These are phyloP conservation scores for Micrastur ruficollis DNA, from an alignment of 2,797 vertebrate genomes.

Conservation along the genomic window DNA sequence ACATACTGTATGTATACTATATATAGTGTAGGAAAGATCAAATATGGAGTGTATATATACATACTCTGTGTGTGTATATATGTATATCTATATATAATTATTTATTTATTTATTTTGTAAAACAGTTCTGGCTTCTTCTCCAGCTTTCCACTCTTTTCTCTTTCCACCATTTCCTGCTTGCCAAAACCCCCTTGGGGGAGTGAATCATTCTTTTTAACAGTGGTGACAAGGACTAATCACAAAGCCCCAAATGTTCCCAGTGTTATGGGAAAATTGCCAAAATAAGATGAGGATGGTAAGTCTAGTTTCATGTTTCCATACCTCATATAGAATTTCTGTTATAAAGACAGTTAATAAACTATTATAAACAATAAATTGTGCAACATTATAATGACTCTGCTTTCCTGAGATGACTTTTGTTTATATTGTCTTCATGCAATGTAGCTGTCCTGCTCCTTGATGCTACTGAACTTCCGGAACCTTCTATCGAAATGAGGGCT, in stretches of 20 bases:
- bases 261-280: conserved; percentile 17
- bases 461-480: conserved; percentile 48
- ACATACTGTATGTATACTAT: neutral
- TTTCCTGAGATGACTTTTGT: neutral
- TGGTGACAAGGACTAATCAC: neutral
- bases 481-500: neutral
- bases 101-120: neutral
- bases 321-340: neutral
- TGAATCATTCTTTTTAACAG: conserved; percentile 20
- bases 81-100: neutral
- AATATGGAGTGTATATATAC: neutral
- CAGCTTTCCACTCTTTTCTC: neutral
- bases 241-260: neutral
- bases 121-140: neutral
- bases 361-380: neutral
- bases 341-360: conserved; percentile 11
- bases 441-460: neutral
- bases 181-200: neutral
- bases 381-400: neutral
- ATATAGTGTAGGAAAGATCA: neutral
- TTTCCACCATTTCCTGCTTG: neutral
- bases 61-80: neutral
- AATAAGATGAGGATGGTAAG: neutral
- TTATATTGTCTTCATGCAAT: neutral
- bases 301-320: neutral